Evolutionary conservation across 2,797 vertebrate genomes (phyloP), one percentile per base, ranked within the genome.

Genomic region (Sebastes melanostomus): DNA sequence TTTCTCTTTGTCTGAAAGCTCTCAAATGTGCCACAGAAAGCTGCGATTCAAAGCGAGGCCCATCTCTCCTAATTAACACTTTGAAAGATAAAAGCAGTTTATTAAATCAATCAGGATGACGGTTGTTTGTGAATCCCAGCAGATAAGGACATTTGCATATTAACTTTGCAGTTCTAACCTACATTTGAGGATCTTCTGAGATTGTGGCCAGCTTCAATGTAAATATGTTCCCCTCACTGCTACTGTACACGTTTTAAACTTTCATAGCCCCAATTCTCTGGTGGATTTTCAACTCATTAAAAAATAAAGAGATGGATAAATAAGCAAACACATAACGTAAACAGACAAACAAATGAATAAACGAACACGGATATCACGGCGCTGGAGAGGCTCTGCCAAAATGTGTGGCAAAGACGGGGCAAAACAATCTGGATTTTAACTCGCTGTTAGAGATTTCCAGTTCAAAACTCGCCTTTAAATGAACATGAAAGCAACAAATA

Each of bases 121-220:
- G 96, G 96, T 97, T 98, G 97, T 98, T 99, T 99, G 97, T 98
- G 98, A 97, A 95, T 98, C 97, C 97, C 97, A 93, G 97, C 97
- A 98, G 98, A 99, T 99, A 98, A 98, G 97, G 94, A 95, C 96
- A 98, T 99, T 99, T 98, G 97, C 98, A 99, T 98, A 97, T 98
- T 97, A 97, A 96, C 97, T 97, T 96, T 96, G 96, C 97, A 94
- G 96, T 95, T 97, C 96, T 97, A 98, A 98, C 98, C 97, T 97
- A 98, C 97, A 98, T 99, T 97, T 95, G 95, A 95, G 96, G 93
- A 96, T 97, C 97, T 98, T 96, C 95, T 95, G 93, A 95, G 94
- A 94, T 96, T 93, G 95, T 96, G 96, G 95, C 96, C 96, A 92
- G 96, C 96, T 94, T 96, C 95, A 96, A 96, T 96, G 96, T 97